phyloP scores from a whole-genome alignment of 2,797 vertebrate genomes.

The Lepilemur septentrionalis region DNA sequence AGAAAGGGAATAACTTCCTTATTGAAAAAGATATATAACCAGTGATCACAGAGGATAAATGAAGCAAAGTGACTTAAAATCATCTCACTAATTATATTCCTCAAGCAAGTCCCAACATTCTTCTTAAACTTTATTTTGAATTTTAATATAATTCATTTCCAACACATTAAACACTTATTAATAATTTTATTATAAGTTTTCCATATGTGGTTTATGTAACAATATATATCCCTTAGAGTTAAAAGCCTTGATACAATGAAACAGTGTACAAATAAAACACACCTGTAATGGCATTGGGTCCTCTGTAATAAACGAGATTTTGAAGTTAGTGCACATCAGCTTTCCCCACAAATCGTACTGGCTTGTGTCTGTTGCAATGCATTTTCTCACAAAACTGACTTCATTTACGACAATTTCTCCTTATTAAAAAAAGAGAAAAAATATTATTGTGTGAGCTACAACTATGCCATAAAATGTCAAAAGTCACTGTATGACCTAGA shows the following conservation, averaged over 20 bases:
- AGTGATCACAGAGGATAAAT: background rate
- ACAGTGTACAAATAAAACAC: conserved; percentile 46
- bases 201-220: background rate
- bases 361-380: conserved; percentile 93
- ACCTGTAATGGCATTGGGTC: conserved; percentile 92
- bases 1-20: background rate
- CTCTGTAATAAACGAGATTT: conserved; percentile 97
- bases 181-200: background rate
- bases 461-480: background rate
- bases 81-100: background rate
- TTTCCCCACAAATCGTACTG: conserved; percentile 97
- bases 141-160: background rate
- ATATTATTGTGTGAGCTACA: background rate
- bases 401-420: conserved; percentile 99
- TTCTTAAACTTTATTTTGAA: conserved; percentile 8
- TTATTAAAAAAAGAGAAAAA: conserved; percentile 81
- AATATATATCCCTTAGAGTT: background rate
- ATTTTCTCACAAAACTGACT: conserved; percentile 98
- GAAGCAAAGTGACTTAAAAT: background rate
- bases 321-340: conserved; percentile 98
- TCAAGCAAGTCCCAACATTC: background rate
- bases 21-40: background rate
- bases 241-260: background rate
- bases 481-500: background rate
- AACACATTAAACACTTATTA: background rate